Conservation (phyloP, 2,888 invertebrate genomes). For the Dyspetes luteomarginatus region DNA sequence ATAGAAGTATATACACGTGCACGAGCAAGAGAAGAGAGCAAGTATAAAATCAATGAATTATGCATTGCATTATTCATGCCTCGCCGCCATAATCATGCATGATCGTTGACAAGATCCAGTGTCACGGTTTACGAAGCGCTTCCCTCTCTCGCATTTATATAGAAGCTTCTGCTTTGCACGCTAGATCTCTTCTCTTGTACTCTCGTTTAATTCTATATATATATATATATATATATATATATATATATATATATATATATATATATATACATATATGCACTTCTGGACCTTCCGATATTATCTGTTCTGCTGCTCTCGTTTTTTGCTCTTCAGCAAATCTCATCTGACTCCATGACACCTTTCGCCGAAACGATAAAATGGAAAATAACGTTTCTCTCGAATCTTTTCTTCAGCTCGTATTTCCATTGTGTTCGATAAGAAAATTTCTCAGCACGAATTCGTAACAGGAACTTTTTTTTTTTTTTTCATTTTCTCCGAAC, state of each 20-base stretch:
- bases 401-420: slow-evolving; percentile 43
- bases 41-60: slow-evolving; percentile 77
- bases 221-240: background rate
- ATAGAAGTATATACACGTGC: background rate
- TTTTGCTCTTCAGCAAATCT: slow-evolving; percentile 35
- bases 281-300: no score
- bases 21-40: slow-evolving; percentile 22
- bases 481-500: background rate
- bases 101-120: slow-evolving; percentile 79
- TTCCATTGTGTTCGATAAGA: slow-evolving; percentile 24
- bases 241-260: no score
- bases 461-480: background rate
- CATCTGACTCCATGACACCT: slow-evolving; percentile 32
- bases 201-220: slow-evolving; percentile 2
- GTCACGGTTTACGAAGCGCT: slow-evolving; percentile 67
- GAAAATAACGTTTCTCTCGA: slow-evolving; percentile 39
- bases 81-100: slow-evolving; percentile 77
- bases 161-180: background rate
- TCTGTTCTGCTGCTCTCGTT: no score
- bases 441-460: slow-evolving; percentile 32
- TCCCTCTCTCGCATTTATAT: slow-evolving; percentile 23
- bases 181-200: background rate
- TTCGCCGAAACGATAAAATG: slow-evolving; percentile 57
- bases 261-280: no score
- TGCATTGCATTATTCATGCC: slow-evolving; percentile 80